phyloP scores from a whole-genome alignment of 2,113 vertebrate species.

The Uropsilus gracilis region DNA sequence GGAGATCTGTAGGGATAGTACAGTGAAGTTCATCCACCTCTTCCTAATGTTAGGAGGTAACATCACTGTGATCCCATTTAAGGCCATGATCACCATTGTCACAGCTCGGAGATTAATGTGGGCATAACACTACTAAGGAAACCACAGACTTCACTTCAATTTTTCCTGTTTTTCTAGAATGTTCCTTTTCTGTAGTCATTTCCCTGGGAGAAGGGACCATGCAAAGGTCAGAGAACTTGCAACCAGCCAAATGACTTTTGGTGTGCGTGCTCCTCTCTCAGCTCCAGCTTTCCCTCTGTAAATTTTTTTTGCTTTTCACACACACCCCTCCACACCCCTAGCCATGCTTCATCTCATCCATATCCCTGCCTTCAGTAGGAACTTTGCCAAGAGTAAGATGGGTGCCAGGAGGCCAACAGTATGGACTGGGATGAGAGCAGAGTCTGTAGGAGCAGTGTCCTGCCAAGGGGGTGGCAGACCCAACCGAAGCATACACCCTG shows the following conservation, averaged over 20 bases:
- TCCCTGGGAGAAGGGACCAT: neutral
- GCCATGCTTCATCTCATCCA: neutral
- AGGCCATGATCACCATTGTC: too few relatives aligned
- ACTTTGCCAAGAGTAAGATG: fast-evolving
- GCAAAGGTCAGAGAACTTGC: neutral
- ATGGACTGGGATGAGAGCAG: neutral
- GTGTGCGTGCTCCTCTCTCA: neutral
- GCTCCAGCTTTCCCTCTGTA: neutral
- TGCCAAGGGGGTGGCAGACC: neutral
- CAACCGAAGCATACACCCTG: neutral
- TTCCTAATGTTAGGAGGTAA: neutral
- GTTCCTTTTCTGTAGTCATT: too few relatives aligned
- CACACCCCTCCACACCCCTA: neutral
- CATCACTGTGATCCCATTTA: too few relatives aligned
- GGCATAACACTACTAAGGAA: too few relatives aligned
- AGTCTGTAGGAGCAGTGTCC: neutral
- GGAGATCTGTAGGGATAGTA: neutral
- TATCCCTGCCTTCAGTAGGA: neutral
- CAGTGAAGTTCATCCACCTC: neutral
- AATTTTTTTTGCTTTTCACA: neutral
- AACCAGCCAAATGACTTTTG: neutral
- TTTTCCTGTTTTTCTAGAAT: too few relatives aligned
- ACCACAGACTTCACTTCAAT: too few relatives aligned
- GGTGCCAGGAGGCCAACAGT: neutral
- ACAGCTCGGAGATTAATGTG: too few relatives aligned